Evolutionary conservation across 2,888 invertebrate species (phyloP), one percentile per base, ranked within the genome.

Genomic region (Agrochola circellaris): DNA sequence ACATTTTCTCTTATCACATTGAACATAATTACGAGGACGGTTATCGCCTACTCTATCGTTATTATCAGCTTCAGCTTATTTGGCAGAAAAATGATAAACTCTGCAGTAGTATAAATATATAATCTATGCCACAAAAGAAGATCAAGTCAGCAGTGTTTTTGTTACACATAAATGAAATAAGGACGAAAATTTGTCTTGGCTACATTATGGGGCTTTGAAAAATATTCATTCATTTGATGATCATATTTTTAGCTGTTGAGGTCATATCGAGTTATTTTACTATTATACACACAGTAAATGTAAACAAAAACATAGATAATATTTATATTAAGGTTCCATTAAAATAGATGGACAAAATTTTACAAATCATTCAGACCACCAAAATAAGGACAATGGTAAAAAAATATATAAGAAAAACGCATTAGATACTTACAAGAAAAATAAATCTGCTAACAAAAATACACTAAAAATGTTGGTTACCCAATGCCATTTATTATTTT

Each of bases 1-100:
- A 71, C 60, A 84, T 72, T 75, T 62, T 84, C 61, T 70, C 77
- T 84, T 79, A 85, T 87, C 73, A 84, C 70, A 87, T 78, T 71
- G 34, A 75, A 74, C 51, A 79, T 61, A 20, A 74, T 56, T 51
- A 72, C 58, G 54, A 48, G 34, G 56, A 67, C 62, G 56, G 81
- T 74, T 80, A 75, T 84, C 75, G 56, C 48, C 26, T 62, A 38
- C 48, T 71, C 67, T 60, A 68, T 79, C 70, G 56, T 67, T 60
- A 69, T 70, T 75, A 75, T 81, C 75, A 73, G 69, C 69, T 75
- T 73, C 68, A 58, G 71, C 80, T 75, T 84, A 67, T 73, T 84
- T 75, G 51, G 65, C 69, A 81, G 69, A 73, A 66, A 80, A 66
- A 80, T 82, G 65, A 60, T n/a, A 45, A 67, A 61, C n/a, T 69